Percentiles rank a stretch among this genome's conserved stretches.
Evolutionary conservation across 1,140 invertebrate species (phyloP).

Genomic region (Agrypnia vestita): DNA sequence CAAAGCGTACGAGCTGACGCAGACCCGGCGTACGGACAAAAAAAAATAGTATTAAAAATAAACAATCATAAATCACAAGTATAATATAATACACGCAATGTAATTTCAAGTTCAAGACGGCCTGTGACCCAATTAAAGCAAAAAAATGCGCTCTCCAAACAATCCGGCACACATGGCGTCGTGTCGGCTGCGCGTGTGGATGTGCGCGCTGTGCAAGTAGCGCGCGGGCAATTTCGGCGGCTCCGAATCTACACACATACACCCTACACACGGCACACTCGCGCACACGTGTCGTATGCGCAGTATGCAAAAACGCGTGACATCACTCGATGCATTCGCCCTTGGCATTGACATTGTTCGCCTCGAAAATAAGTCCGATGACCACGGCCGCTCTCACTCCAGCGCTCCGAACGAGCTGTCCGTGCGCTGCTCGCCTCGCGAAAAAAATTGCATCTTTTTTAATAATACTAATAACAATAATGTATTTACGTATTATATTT

Average conservation of each 20-base stretch:
- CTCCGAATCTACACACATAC: constrained; percentile 6
- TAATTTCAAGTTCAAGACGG: not conserved
- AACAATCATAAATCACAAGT: no score
- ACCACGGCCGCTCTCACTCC: constrained; percentile 11
- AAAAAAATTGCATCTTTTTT: no score
- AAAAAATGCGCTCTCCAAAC: not conserved
- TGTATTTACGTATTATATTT: no score
- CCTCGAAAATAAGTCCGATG: constrained; percentile 47
- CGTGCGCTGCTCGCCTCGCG: no score
- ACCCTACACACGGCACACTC: no score
- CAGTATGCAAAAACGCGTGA: constrained; percentile 39
- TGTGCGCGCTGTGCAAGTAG: constrained; percentile 4
- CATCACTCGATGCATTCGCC: constrained; percentile 51
- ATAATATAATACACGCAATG: no score
- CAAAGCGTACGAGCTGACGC: no score
- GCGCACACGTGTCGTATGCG: no score
- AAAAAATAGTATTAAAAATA: no score
- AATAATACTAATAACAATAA: no score
- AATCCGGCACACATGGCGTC: not conserved
- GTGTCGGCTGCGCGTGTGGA: not conserved
- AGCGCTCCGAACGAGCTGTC: no score
- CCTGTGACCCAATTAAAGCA: constrained; percentile 35
- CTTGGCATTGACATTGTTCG: constrained; percentile 50
- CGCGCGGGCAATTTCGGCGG: not conserved
- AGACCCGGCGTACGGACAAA: no score